Evolutionary conservation across 2,113 vertebrate species (phyloP), one percentile per base, ranked within the genome.

Genomic region (Sarotherodon lohbergeri): DNA sequence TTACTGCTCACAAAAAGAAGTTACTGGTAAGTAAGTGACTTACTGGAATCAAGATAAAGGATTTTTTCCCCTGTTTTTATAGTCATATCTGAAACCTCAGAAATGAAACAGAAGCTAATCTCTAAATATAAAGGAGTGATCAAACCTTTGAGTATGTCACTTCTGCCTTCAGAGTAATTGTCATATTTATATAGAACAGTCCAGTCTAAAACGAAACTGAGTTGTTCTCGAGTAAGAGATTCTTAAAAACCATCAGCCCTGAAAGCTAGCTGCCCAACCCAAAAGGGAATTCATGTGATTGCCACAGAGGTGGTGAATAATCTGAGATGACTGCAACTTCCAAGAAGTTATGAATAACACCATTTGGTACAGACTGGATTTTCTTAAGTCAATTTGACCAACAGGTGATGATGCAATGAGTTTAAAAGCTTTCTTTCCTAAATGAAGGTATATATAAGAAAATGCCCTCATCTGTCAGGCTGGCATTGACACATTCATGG

Each of bases 31-130:
- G 55, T 78, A 85, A 76, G 61, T 59, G n/a, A 63, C 66, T 68
- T 85, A 63, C 61, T 76, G 80, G 79, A 79, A 83, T 87, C 19
- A 39, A 55, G 24, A 46, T 52, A 50, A 83, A 29, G 80, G 39
- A 76, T 76, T 90, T 50, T 32, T 32, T 50, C 19, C 5, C 36
- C 24, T 29, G 71, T 76, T 48, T 90, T 86, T 54, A 55, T 55
- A 81, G 78, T 86, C 79, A 86, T 86, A 89, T 82, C 43, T 2
- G 3, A 91, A 90, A 88, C 41, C 43, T 78, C 43, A 13, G 34
- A 41, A 84, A 84, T 66, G 63, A 86, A 90, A 89, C 79, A 56
- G 71, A 80, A 80, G 66, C 50, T 87, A 86, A 93, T 87, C 82
- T 79, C 59, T 39, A 88, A 50, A 27, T 61, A 55, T 79, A 17